Conservation (phyloP, 2,113 vertebrate genomes). For the Ornithorhynchus anatinus region DNA sequence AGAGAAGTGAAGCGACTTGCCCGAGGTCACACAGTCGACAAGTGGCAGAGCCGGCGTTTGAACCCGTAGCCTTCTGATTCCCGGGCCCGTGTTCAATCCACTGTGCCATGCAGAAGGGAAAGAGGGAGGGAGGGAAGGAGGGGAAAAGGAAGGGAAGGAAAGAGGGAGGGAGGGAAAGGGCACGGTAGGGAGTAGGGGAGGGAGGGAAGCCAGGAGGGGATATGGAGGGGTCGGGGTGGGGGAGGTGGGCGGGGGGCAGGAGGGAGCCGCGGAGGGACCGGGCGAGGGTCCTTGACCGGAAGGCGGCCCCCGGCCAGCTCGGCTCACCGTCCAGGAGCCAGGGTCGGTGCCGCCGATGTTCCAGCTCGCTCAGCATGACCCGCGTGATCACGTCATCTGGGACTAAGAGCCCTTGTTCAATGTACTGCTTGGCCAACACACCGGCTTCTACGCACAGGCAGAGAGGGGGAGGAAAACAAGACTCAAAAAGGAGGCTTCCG, state of each 20-base stretch:
- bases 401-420: slow-evolving; percentile 84
- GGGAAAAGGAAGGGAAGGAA: not conserved
- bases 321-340: slow-evolving; percentile 91
- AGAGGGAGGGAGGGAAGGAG: not conserved
- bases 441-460: slow-evolving; percentile 79
- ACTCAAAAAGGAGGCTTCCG: not conserved
- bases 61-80: too few species aligned
- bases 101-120: not conserved
- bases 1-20: too few species aligned
- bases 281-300: too few species aligned
- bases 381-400: slow-evolving; percentile 90
- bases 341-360: slow-evolving; percentile 78
- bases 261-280: too few species aligned
- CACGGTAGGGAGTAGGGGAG: too few species aligned
- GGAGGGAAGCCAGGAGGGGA: not conserved
- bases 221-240: not conserved
- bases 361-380: slow-evolving; percentile 83
- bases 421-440: slow-evolving; percentile 81
- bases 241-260: not conserved
- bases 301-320: not conserved
- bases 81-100: too few species aligned
- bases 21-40: too few species aligned
- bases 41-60: too few species aligned
- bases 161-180: not conserved
- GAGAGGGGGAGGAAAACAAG: not conserved